A percentile compares a stretch with the other conserved stretches of the same genome.
phyloP scores from a whole-genome alignment of 2,888 invertebrate genomes.

The Horisme vitalbata region DNA sequence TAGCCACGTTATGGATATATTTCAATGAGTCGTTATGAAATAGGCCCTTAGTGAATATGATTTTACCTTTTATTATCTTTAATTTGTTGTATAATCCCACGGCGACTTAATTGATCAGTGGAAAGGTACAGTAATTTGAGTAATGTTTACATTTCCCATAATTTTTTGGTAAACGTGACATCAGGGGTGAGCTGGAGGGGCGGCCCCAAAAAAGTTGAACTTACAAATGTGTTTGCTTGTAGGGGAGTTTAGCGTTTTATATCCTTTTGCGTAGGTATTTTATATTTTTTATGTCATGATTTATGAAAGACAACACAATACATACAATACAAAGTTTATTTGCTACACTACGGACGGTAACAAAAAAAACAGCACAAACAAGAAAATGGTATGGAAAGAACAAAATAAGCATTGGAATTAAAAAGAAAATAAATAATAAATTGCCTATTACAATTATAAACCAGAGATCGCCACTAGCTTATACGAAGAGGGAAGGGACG shows the following conservation, averaged over 20 bases:
- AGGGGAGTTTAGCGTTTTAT: slow-evolving; percentile 15
- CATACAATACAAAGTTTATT: not conserved
- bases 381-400: no score
- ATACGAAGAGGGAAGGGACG: not conserved
- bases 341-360: no score
- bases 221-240: slow-evolving; percentile 27
- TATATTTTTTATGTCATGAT: not conserved
- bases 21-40: no score
- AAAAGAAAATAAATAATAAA: not conserved
- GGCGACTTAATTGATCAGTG: slow-evolving; percentile 52
- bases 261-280: not conserved
- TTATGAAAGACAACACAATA: no score
- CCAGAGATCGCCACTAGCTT: no score
- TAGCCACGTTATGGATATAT: no score
- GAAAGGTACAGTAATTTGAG: slow-evolving; percentile 68
- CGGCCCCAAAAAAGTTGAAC: slow-evolving; percentile 31
- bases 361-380: no score
- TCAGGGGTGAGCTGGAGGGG: slow-evolving; percentile 45
- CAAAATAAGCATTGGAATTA: not conserved
- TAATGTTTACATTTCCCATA: slow-evolving; percentile 78
- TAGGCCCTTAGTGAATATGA: no score
- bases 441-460: not conserved
- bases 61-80: not conserved
- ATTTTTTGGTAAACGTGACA: slow-evolving; percentile 63
- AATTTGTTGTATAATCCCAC: slow-evolving; percentile 43